Conservation (phyloP, 2,888 invertebrate species). For the Luperina nickerlii region DNA sequence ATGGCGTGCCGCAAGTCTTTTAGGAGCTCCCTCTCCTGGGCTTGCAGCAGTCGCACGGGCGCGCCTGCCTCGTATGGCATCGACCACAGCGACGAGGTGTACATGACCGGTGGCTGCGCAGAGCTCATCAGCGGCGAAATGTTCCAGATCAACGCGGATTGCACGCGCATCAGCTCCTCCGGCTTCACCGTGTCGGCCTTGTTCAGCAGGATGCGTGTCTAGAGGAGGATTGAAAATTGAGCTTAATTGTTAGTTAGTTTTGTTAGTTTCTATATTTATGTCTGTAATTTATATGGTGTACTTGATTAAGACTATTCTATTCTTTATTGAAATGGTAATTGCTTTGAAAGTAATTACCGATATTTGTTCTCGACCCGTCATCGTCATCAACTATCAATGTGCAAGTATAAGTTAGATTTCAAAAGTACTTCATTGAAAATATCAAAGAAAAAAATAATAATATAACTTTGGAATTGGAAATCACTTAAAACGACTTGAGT, state of each 20-base stretch:
- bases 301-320: too few relatives aligned
- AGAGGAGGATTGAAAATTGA: conserved; percentile 23
- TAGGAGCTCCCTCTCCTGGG: conserved; percentile 97
- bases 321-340: neutral
- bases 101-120: conserved; percentile 97
- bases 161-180: conserved; percentile 97
- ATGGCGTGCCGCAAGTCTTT: conserved; percentile 96
- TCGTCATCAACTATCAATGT: neutral
- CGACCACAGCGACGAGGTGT: conserved; percentile 97
- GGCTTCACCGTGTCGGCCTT: conserved; percentile 98
- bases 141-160: conserved; percentile 98
- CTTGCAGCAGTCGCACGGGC: conserved; percentile 94
- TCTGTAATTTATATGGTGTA: too few relatives aligned
- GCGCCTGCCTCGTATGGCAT: conserved; percentile 95
- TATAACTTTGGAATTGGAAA: neutral
- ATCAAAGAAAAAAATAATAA: neutral
- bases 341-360: neutral
- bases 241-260: neutral
- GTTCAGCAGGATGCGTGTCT: conserved; percentile 98
- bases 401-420: neutral
- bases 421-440: neutral
- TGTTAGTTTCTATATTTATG: too few relatives aligned
- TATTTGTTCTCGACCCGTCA: neutral
- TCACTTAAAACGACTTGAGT: neutral
- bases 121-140: conserved; percentile 99